These are phyloP conservation scores for Ciona savignyi DNA, from an alignment of 23 tunicate species.

Conservation along the genomic window DNA sequence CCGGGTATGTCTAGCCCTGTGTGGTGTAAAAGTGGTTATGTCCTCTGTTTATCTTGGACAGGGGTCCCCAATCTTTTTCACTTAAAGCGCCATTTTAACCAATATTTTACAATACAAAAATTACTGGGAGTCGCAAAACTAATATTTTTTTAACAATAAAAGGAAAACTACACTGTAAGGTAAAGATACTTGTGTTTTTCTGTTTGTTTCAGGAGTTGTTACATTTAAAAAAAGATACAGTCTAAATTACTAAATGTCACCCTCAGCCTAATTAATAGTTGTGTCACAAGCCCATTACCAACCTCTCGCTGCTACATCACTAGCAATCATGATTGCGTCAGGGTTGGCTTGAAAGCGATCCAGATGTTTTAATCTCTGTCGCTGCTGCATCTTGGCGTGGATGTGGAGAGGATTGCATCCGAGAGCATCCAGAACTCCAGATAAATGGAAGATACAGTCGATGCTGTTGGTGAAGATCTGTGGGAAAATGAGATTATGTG, in stretches of 20 bases:
- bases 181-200: no score
- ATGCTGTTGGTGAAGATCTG: slow-evolving; percentile 94
- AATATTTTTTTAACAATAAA: no score
- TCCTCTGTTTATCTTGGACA: no score
- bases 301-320: slow-evolving; percentile 99
- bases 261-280: not conserved
- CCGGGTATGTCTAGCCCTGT: slow-evolving; percentile 94
- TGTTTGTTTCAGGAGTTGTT: no score
- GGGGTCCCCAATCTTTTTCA: no score
- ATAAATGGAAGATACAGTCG: slow-evolving; percentile 74
- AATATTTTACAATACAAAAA: no score
- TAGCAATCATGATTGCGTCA: slow-evolving; percentile 75
- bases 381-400: slow-evolving; percentile 97
- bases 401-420: slow-evolving; percentile 60
- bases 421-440: slow-evolving; percentile 64
- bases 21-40: no score
- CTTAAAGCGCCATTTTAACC: no score
- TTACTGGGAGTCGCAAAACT: no score
- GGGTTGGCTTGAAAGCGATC: slow-evolving; percentile 61
- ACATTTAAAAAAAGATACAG: no score
- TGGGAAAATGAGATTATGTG: no score
- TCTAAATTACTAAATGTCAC: not conserved
- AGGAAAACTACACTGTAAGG: no score
- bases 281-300: not conserved
- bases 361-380: slow-evolving; percentile 86